Evolutionary conservation across 2,888 invertebrate genomes (phyloP).

Genomic region (Brachypterus glaber): DNA sequence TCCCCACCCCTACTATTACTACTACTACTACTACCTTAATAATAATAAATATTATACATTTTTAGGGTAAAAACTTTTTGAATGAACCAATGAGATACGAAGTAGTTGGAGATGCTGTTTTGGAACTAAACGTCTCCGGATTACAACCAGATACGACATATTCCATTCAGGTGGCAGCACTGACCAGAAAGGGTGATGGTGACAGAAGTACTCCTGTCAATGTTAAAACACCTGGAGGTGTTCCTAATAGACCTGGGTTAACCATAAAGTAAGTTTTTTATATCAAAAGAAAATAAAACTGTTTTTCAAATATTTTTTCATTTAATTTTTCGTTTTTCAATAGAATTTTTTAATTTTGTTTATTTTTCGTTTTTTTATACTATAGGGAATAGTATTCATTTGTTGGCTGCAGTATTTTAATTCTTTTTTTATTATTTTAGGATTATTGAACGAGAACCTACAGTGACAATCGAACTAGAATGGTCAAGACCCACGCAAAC

Average conservation of each 20-base stretch:
- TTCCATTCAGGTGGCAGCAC: slow-evolving; percentile 87
- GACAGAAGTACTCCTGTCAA: slow-evolving; percentile 77
- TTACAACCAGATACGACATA: slow-evolving; percentile 94
- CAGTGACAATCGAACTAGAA: slow-evolving; percentile 80
- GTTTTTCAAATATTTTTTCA: slow-evolving; percentile 5
- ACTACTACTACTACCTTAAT: too few relatives aligned
- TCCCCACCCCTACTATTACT: too few relatives aligned
- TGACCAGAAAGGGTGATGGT: slow-evolving; percentile 95
- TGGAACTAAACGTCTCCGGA: slow-evolving; percentile 76
- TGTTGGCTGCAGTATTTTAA: too few relatives aligned
- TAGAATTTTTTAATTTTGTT: slow-evolving; percentile 4
- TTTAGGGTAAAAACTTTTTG: slow-evolving; percentile 63
- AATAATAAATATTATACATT: too few relatives aligned
- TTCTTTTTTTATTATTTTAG: slow-evolving; percentile 40
- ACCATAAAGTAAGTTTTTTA: slow-evolving; percentile 27
- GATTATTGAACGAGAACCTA: slow-evolving; percentile 77
- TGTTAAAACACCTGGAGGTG: slow-evolving; percentile 88
- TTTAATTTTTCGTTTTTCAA: slow-evolving; percentile 4
- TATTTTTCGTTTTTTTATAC: too few relatives aligned
- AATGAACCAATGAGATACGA: slow-evolving; percentile 84
- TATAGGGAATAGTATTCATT: slow-evolving; percentile 1
- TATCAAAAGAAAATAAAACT: slow-evolving; percentile 5
- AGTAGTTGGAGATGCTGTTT: slow-evolving; percentile 66
- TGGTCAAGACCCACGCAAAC: slow-evolving; percentile 87
- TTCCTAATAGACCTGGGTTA: slow-evolving; percentile 75